Evolutionary conservation across 2,888 invertebrate genomes (phyloP).

Genomic region (Drosophila borborema): DNA sequence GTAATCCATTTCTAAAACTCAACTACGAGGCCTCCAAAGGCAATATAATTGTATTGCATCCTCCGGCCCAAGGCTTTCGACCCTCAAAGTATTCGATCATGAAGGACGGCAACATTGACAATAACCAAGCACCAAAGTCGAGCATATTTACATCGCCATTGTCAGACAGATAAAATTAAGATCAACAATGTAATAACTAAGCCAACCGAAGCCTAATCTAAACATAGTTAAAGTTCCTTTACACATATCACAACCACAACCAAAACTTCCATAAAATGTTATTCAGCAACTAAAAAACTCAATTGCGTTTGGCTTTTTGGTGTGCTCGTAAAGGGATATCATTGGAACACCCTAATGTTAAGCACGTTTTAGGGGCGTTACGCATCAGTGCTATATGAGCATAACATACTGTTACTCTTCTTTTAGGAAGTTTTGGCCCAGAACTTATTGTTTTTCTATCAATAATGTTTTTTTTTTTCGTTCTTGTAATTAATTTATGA

Average conservation of each 20-base stretch:
- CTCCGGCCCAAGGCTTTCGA: conserved; percentile 47
- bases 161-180: not conserved
- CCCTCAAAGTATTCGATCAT: conserved; percentile 54
- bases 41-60: conserved; percentile 51
- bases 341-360: conserved; percentile 6
- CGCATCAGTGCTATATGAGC: conserved; percentile 41
- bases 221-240: conserved; percentile 39
- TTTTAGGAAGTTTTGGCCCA: conserved; percentile 34
- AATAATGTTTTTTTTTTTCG: conserved; percentile 41
- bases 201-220: conserved; percentile 18
- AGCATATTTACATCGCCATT: too few species aligned
- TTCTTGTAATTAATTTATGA: conserved; percentile 68
- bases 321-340: not conserved
- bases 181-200: not conserved
- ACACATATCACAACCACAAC: conserved; percentile 25
- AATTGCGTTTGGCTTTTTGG: conserved; percentile 33
- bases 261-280: conserved; percentile 43
- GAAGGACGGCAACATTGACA: not conserved
- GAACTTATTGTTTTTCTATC: conserved; percentile 55
- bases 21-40: conserved; percentile 22
- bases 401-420: not conserved
- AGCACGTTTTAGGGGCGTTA: conserved; percentile 41
- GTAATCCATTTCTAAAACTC: conserved; percentile 34
- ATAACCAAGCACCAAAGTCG: not conserved
- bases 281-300: conserved; percentile 37